Base-by-base conservation (phyloP, 2,113 vertebrate species). In the Gnathonemus echidnorhynchus region DNA sequence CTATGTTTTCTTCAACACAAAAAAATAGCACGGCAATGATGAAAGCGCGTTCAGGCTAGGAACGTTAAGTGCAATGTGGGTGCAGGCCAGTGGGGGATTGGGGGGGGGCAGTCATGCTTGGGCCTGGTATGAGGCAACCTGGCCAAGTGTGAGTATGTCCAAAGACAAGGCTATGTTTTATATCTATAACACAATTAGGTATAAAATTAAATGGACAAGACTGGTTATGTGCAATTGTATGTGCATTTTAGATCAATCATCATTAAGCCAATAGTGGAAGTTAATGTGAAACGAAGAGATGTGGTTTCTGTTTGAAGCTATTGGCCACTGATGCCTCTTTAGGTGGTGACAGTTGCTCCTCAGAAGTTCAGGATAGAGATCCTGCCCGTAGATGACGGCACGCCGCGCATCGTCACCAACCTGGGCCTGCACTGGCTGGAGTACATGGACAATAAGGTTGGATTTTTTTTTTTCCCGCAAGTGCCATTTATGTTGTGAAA, bases 371-470 rank as follows among this genome's bases (percentile, higher is more conserved):
- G 93, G 90, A 95, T 99, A 19, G 97, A 98, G 5, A 94, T 99
- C 88, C 95, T 98, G 13, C 97, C 98, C 0, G 98, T 98, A 21
- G 98, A 99, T 15, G 96, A 98, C 0, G 97, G 98, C 1, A 97
- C 97, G 0, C 98, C 98, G 0, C 96, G 96, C 13, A 97, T 99
- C 2, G 92, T 99, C 92, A 97, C 97, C 93, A 99, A 99, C 94
- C 93, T 98, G 91, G 98, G 98, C 1, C 94, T 99, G 66, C 98
- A 98, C 92, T 99, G 98, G 98, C 94, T 99, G 92, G 98, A 99
- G 91, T 97, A 98, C 90, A 91, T 94, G 90, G 97, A 98, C 87
- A 96, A 96, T 94, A 97, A 97, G 97, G 98, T 99, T 93, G 93
- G 52, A 45, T 19, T 84, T 48, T 48, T 48, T 48, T 19, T 45